Conservation (phyloP, 2,888 invertebrate genomes). For the Xylocampa areola region DNA sequence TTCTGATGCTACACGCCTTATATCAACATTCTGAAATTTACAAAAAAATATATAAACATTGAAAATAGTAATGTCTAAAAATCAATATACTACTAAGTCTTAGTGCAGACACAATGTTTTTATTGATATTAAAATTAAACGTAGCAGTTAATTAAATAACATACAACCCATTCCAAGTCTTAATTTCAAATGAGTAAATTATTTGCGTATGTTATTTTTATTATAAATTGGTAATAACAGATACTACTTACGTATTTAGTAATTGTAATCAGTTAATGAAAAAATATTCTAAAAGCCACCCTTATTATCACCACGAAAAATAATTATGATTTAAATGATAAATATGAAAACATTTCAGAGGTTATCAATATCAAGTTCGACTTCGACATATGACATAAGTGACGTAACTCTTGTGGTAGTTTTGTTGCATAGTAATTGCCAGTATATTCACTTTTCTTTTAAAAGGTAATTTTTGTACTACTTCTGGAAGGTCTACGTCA, state of each 20-base stretch:
- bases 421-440: constrained; percentile 23
- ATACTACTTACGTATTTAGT: constrained; percentile 47
- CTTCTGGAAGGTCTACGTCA: too few species aligned
- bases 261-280: constrained; percentile 23
- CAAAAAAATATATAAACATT: constrained; percentile 18
- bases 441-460: too few species aligned
- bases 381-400: constrained; percentile 46
- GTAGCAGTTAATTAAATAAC: constrained; percentile 31
- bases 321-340: constrained; percentile 51
- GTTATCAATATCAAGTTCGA: constrained; percentile 67
- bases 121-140: constrained; percentile 15
- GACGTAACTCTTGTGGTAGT: constrained; percentile 55
- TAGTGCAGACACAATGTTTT: background rate
- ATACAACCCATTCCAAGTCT: constrained; percentile 12
- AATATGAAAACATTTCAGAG: constrained; percentile 72
- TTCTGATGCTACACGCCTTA: constrained; percentile 63
- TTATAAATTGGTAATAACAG: constrained; percentile 1
- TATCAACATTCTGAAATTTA: constrained; percentile 79
- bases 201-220: constrained; percentile 8
- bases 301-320: constrained; percentile 40
- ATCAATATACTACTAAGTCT: background rate
- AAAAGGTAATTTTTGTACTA: too few species aligned
- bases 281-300: constrained; percentile 45
- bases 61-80: background rate
- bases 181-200: constrained; percentile 26